phyloP scores from a whole-genome alignment of 1,140 invertebrate species.

The Fopius arisanus region DNA sequence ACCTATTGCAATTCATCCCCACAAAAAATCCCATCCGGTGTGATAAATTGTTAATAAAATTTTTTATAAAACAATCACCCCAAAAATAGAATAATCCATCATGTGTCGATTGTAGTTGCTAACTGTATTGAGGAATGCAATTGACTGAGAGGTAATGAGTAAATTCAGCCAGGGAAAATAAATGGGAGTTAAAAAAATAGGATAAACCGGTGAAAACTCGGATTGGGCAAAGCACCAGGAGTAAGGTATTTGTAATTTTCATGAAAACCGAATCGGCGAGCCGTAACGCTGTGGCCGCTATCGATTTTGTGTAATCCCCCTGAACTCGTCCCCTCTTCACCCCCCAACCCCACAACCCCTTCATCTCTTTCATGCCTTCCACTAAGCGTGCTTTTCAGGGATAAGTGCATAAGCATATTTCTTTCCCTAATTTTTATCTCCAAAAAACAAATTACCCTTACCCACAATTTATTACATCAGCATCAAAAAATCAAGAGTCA shows the following conservation, averaged over 20 bases:
- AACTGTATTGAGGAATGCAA: background rate
- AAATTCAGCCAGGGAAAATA: background rate
- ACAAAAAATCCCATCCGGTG: background rate
- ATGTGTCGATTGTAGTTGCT: too few relatives aligned
- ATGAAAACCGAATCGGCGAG: slow-evolving; percentile 8
- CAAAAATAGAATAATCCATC: too few relatives aligned
- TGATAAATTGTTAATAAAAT: too few relatives aligned
- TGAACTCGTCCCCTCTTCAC: slow-evolving; percentile 10
- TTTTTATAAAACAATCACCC: too few relatives aligned
- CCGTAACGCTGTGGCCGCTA: background rate
- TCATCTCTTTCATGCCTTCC: background rate
- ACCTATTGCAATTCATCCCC: background rate
- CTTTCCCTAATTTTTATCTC: background rate
- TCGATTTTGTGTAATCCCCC: slow-evolving; percentile 12
- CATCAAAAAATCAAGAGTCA: too few relatives aligned
- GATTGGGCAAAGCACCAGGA: background rate
- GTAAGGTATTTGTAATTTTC: slow-evolving; percentile 10
- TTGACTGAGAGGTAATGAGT: background rate
- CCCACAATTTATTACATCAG: background rate
- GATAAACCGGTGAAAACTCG: background rate
- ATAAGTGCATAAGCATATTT: background rate
- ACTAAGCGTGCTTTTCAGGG: background rate
- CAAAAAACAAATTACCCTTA: background rate
- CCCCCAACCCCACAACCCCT: background rate
- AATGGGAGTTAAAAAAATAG: background rate